A percentile compares a stretch with the other conserved stretches of the same genome.
These are phyloP conservation scores for Lochmaea crataegi DNA, from an alignment of 2,888 invertebrate species.

Conservation along the genomic window DNA sequence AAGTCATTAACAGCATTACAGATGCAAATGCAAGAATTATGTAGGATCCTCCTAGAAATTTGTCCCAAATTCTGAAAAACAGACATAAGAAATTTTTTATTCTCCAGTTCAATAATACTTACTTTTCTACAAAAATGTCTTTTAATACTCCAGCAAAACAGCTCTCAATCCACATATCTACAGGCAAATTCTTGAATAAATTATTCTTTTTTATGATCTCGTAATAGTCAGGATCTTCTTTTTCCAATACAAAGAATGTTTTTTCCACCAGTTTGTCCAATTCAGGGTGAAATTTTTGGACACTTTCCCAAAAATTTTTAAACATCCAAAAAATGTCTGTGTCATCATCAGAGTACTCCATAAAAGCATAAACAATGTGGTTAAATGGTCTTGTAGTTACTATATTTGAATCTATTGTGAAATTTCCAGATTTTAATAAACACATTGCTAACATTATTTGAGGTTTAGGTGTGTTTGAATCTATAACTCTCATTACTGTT, in stretches of 20 bases:
- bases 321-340: constrained; percentile 87
- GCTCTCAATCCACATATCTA: constrained; percentile 83
- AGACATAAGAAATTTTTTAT: constrained; percentile 4
- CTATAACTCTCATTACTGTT: constrained; percentile 74
- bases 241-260: constrained; percentile 76
- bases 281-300: constrained; percentile 56
- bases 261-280: constrained; percentile 75
- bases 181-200: constrained; percentile 74
- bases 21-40: constrained; percentile 85
- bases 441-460: constrained; percentile 84
- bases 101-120: constrained; percentile 50
- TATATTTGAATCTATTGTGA: constrained; percentile 61
- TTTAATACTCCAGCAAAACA: constrained; percentile 86
- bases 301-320: constrained; percentile 78
- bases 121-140: constrained; percentile 83
- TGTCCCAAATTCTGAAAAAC: constrained; percentile 85
- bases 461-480: constrained; percentile 73
- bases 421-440: constrained; percentile 79
- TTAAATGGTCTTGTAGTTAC: constrained; percentile 56
- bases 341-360: constrained; percentile 78
- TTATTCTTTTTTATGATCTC: constrained; percentile 76
- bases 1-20: constrained; percentile 77
- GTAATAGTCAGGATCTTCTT: constrained; percentile 80
- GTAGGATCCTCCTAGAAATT: constrained; percentile 85
- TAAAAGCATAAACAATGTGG: constrained; percentile 75